Percentiles rank a stretch among this genome's conserved stretches.
phyloP scores from a whole-genome alignment of 1,140 invertebrate genomes.

The Drosophila trapezifrons region DNA sequence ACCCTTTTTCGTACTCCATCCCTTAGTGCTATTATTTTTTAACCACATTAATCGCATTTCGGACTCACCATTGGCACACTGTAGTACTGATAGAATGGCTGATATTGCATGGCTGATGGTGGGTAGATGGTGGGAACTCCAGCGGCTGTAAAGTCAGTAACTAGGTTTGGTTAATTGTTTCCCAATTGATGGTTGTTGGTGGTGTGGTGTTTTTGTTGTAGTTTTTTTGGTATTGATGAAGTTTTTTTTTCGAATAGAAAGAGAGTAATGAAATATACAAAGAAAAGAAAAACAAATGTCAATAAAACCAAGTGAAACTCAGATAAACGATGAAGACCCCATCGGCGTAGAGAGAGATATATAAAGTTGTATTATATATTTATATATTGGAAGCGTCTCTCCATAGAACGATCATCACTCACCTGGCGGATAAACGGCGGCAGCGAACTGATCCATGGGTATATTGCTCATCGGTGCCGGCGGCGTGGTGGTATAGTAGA shows the following conservation, averaged over 20 bases:
- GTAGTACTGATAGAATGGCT: slow-evolving; percentile 84
- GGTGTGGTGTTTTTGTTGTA: slow-evolving; percentile 26
- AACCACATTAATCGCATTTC: neutral
- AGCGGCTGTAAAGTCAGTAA: slow-evolving; percentile 84
- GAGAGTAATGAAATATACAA: slow-evolving; percentile 65
- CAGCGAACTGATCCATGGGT: slow-evolving; percentile 84
- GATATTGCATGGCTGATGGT: slow-evolving; percentile 84
- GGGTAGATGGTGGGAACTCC: slow-evolving; percentile 84
- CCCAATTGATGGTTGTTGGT: slow-evolving; percentile 51
- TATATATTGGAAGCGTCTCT: neutral
- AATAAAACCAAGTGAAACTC: slow-evolving; percentile 56
- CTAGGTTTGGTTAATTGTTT: slow-evolving; percentile 72
- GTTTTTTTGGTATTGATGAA: slow-evolving; percentile 47
- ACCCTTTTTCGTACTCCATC: no score
- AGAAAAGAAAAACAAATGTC: slow-evolving; percentile 68
- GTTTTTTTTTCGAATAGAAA: slow-evolving; percentile 39
- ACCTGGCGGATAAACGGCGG: slow-evolving; percentile 84
- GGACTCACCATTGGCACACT: slow-evolving; percentile 84
- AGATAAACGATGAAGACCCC: slow-evolving; percentile 31
- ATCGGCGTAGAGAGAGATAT: slow-evolving; percentile 19
- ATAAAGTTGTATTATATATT: neutral
- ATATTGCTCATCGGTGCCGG: slow-evolving; percentile 84
- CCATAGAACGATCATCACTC: slow-evolving; percentile 14
- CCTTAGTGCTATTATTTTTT: slow-evolving; percentile 11
- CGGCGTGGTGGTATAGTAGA: slow-evolving; percentile 84